phyloP scores from a whole-genome alignment of 35 echinoderm and acorn worm species.

The Anneissia japonica region DNA sequence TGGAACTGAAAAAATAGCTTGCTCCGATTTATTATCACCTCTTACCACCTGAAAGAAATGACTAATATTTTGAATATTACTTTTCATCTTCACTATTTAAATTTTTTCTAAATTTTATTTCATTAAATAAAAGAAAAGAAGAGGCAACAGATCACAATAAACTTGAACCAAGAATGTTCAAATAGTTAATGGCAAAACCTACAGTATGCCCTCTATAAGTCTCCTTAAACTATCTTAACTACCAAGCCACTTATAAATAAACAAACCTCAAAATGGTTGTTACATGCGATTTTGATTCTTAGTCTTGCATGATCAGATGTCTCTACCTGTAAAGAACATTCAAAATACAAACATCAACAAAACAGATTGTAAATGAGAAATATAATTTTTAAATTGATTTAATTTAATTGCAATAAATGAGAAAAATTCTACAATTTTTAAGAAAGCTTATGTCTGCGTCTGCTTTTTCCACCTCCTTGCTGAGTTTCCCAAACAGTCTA shows the following conservation, averaged over 20 bases:
- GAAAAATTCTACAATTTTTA: too few relatives aligned
- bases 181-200: too few relatives aligned
- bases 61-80: not conserved
- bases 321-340: constrained; percentile 62
- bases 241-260: not conserved
- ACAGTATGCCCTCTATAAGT: too few relatives aligned
- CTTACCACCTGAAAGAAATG: constrained; percentile 38
- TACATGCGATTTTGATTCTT: constrained; percentile 81
- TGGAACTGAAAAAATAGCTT: constrained; percentile 84
- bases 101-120: too few relatives aligned
- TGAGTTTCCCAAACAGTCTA: too few relatives aligned
- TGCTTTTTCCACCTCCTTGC: too few relatives aligned
- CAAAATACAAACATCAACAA: not conserved
- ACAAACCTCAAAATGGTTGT: constrained; percentile 97
- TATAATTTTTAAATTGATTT: not conserved
- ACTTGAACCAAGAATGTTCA: not conserved
- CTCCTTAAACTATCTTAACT: too few relatives aligned
- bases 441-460: too few relatives aligned
- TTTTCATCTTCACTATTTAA: too few relatives aligned
- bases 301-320: constrained; percentile 93
- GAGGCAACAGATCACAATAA: not conserved
- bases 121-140: not conserved
- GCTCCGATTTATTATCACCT: constrained; percentile 52
- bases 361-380: not conserved
- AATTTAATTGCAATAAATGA: too few relatives aligned